These are phyloP conservation scores for Halichoerus grypus DNA, from an alignment of 2,113 vertebrate species.

Conservation along the genomic window DNA sequence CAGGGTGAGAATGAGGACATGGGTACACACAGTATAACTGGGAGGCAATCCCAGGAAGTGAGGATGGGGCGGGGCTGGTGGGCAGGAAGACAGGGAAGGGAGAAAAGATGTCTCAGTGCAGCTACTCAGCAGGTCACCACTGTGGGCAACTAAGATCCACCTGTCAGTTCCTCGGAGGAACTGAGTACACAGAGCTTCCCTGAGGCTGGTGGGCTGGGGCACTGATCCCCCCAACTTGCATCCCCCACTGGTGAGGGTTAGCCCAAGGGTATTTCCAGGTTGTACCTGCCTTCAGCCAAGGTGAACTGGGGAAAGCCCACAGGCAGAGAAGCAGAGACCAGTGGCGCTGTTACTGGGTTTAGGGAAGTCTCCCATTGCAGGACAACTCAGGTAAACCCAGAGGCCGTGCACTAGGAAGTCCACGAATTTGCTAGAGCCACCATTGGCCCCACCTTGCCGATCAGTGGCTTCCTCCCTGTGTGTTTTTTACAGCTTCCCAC, in stretches of 20 bases:
- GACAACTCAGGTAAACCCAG: accelerated
- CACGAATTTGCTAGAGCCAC: background rate
- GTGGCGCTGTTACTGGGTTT: accelerated
- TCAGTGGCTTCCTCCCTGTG: background rate
- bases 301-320: background rate
- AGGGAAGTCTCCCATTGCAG: background rate
- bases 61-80: background rate
- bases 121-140: background rate
- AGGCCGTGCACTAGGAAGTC: accelerated
- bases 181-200: background rate
- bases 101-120: background rate
- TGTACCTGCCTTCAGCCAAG: background rate
- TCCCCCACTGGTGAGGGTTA: background rate
- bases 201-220: background rate
- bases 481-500: background rate
- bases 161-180: background rate
- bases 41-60: too few species aligned
- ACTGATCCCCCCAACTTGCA: background rate
- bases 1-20: background rate
- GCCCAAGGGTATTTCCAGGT: background rate
- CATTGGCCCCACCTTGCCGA: background rate
- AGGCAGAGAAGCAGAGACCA: background rate
- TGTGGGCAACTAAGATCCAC: background rate
- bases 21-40: accelerated
- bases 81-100: background rate